phyloP scores from a whole-genome alignment of 2,797 vertebrate species.

The Limosa lapponica region DNA sequence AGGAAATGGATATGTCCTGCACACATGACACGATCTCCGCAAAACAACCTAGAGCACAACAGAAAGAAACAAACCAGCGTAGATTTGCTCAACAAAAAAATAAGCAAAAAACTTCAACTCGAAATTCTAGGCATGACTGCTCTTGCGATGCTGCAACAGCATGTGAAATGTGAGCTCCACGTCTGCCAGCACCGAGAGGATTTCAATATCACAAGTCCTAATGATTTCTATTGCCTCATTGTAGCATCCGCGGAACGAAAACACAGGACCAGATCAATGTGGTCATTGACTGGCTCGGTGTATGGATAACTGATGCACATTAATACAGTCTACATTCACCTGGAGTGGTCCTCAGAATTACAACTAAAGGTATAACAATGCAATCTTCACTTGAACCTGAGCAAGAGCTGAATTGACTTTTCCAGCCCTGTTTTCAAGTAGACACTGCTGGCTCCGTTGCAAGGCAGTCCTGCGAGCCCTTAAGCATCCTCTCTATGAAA shows the following conservation, averaged over 20 bases:
- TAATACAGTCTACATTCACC: slow-evolving; percentile 43
- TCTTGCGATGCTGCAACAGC: not conserved
- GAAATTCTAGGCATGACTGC: slow-evolving; percentile 45
- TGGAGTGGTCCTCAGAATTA: slow-evolving; percentile 1
- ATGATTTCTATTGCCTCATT: slow-evolving; percentile 71
- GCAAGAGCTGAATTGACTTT: slow-evolving; percentile 47
- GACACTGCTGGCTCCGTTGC: not conserved
- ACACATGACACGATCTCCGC: not conserved
- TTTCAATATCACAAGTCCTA: slow-evolving; percentile 75
- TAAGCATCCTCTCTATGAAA: not conserved
- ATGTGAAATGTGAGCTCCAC: slow-evolving; percentile 50
- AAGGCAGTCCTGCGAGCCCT: not conserved
- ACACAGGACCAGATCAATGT: slow-evolving; percentile 63
- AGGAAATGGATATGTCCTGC: not conserved
- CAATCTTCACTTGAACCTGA: slow-evolving; percentile 47
- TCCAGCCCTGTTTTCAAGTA: slow-evolving; percentile 9
- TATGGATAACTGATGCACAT: slow-evolving; percentile 60
- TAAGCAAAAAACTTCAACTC: not conserved
- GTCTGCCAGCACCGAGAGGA: slow-evolving; percentile 67
- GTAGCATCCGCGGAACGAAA: slow-evolving; percentile 59
- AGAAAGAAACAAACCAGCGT: not conserved
- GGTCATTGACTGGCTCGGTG: slow-evolving; percentile 56
- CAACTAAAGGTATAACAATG: slow-evolving; percentile 1
- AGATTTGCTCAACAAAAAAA: not conserved
- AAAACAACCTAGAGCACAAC: not conserved